Conservation (phyloP, 2,797 vertebrate species). For the Meriones psammophilus region DNA sequence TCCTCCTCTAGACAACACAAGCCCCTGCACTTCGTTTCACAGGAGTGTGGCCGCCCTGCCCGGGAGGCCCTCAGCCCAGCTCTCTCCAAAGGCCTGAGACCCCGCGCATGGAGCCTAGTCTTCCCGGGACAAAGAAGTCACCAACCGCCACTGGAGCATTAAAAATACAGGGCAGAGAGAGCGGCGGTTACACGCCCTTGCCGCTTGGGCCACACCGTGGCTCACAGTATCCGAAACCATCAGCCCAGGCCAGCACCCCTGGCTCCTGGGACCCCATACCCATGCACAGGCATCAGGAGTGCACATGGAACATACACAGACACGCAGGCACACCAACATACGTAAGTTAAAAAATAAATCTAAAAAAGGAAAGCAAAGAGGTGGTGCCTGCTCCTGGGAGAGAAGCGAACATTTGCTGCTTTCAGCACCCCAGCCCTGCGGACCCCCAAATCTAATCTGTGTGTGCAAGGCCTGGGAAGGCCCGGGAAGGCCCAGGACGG, state of each 20-base stretch:
- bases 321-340: background rate
- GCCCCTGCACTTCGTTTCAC: conserved; percentile 65
- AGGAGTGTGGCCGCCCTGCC: conserved; percentile 56
- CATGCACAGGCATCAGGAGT: background rate
- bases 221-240: background rate
- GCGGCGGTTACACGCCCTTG: too few species aligned
- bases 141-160: background rate
- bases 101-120: background rate
- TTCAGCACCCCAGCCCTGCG: background rate
- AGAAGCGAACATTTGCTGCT: background rate
- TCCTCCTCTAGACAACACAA: conserved; percentile 78
- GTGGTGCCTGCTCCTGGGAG: background rate
- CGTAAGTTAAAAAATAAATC: background rate
- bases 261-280: background rate
- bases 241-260: too few species aligned
- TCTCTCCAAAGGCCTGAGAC: too few species aligned
- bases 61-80: background rate
- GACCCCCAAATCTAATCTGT: background rate
- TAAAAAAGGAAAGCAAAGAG: conserved; percentile 28
- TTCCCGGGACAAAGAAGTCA: background rate
- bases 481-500: background rate
- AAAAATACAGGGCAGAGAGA: background rate
- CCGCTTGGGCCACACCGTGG: background rate
- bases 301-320: background rate
- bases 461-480: background rate